Base-by-base conservation (phyloP, 2,888 invertebrate species). In the Tenthredo mesomela region DNA sequence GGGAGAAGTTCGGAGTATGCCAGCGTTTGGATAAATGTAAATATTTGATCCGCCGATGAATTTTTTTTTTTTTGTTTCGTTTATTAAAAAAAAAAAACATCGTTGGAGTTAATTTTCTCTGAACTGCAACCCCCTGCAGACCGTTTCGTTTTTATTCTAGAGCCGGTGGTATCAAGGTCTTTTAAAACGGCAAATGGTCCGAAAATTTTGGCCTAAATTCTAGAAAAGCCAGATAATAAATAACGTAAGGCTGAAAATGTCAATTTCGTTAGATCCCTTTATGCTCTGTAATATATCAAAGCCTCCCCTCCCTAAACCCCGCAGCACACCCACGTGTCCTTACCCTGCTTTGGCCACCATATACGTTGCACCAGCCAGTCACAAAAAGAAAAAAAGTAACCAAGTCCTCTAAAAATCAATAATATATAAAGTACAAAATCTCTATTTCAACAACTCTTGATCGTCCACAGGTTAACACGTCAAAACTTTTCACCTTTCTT, bases 251-350 rank as follows among this genome's bases (percentile, higher is more conserved):
- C 82, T 82, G 82, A 82, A 67, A 82, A 82, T 82, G 82, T 82
- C 82, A 82, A 67, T 82, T 82, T 82, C 82, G 82, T 70, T 70
- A 80, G 82, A 82, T 82, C 82, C 82, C 82, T 82, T 67, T 82
- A 82, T 82, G 82, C 82, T 82, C 43, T 37, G 82, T 67, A 82
- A 82, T 82, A 82, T 82, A 82, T 82, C 82, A 82, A 70, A 82
- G 82, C 47, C 67, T 50, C 47, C 65, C 9, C 21, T 10, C 61
- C n/a, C 43, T 25, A 1, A n/a, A 21, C 43, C 71, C 43, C 71
- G 43, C 71, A 43, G 71, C n/a, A 67, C 67, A n/a, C 67, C 82
- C 47, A 70, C 65, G 43, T 58, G 67, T 58, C 67, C 82, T 67
- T 82, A 21, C 12, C 82, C 82, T 43, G 47, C 67, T 70, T 70